These are phyloP conservation scores for Trichonephila inaurata DNA, from an alignment of 1,140 invertebrate species.

Conservation along the genomic window DNA sequence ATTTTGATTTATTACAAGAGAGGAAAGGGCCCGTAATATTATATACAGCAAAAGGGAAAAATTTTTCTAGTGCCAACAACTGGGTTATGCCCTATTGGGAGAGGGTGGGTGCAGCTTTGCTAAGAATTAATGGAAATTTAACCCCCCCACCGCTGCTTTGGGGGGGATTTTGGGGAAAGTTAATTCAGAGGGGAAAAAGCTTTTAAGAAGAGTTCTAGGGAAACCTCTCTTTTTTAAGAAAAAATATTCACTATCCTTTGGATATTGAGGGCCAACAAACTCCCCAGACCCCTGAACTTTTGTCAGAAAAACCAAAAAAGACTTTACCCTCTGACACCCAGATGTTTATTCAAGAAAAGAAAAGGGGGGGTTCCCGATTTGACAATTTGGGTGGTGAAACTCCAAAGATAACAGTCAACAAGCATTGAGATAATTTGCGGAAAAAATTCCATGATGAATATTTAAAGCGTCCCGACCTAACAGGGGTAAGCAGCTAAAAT, in stretches of 20 bases:
- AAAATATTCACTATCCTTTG: background rate
- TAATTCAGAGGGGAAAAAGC: background rate
- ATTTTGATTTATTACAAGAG: constrained; percentile 39
- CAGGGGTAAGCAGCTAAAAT: no score
- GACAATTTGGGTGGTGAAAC: background rate
- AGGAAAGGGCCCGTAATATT: background rate
- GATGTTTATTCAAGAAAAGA: background rate
- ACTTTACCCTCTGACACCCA: no score
- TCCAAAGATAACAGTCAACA: no score
- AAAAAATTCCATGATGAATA: background rate
- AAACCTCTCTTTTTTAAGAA: background rate
- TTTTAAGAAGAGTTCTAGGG: background rate
- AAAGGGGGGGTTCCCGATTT: background rate
- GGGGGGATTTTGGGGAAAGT: no score
- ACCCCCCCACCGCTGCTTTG: no score
- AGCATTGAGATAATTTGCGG: no score
- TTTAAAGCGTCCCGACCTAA: no score
- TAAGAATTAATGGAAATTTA: background rate
- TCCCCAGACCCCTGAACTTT: background rate
- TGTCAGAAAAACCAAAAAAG: background rate
- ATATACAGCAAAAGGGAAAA: constrained; percentile 33
- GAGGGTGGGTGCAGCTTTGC: background rate
- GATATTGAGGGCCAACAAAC: background rate
- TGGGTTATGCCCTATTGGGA: background rate
- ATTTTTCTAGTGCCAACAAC: background rate